phyloP scores from a whole-genome alignment of 2,888 invertebrate genomes.

The Rhagium mordax region DNA sequence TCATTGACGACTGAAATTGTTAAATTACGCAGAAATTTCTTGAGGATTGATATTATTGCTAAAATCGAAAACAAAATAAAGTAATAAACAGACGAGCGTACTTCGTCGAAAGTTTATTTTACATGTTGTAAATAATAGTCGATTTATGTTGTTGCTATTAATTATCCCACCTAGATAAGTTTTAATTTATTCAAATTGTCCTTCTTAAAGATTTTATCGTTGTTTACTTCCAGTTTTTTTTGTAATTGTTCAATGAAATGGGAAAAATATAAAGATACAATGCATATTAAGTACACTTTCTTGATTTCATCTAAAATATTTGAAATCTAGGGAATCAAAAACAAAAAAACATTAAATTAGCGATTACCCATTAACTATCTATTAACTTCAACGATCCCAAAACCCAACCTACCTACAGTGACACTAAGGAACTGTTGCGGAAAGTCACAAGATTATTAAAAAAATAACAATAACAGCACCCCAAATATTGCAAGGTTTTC shows the following conservation, averaged over 20 bases:
- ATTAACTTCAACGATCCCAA: too few species aligned
- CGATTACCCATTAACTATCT: too few species aligned
- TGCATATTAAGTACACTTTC: too few species aligned
- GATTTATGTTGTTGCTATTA: neutral
- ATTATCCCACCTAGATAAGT: neutral
- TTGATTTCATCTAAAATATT: too few species aligned
- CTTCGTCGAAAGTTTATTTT: neutral
- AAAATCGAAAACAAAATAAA: neutral
- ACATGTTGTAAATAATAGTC: neutral
- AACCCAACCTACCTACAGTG: too few species aligned
- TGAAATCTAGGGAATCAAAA: too few species aligned
- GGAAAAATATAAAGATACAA: too few species aligned
- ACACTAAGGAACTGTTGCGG: too few species aligned
- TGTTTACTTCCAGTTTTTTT: neutral
- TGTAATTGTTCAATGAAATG: neutral
- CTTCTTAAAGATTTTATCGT: neutral
- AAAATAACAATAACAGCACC: too few species aligned
- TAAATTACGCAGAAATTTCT: neutral
- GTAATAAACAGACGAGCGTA: neutral
- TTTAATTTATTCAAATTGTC: neutral
- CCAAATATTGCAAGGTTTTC: too few species aligned
- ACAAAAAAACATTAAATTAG: too few species aligned
- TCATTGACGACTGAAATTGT: neutral
- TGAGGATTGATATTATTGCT: neutral
- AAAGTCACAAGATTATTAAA: too few species aligned